Conservation (phyloP, 2,113 vertebrate genomes). For the Phrynosoma blainvillii region DNA sequence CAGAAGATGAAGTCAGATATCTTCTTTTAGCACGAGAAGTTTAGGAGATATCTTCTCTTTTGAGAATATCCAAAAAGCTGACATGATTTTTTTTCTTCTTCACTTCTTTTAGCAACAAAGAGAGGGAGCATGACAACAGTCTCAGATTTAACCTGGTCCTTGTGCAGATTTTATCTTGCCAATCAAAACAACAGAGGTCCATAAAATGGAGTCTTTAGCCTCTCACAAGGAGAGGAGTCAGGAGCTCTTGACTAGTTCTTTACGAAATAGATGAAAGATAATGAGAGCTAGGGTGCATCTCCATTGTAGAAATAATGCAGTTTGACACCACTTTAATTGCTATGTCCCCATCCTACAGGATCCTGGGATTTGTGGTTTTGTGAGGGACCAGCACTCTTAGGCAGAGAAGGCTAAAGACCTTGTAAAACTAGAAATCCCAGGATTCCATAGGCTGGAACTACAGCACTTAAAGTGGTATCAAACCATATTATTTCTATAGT, state of each 20-base stretch:
- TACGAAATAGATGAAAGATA: neutral
- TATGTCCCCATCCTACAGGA: too few relatives aligned
- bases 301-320: too few relatives aligned
- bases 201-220: slow-evolving; percentile 11
- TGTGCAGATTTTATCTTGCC: slow-evolving; percentile 12
- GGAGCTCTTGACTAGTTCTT: slow-evolving; percentile 27
- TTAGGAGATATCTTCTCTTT: slow-evolving; percentile 22
- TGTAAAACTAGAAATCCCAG: neutral
- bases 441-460: too few relatives aligned
- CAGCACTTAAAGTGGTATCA: too few relatives aligned
- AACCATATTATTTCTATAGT: too few relatives aligned
- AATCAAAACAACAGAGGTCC: neutral
- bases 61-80: slow-evolving; percentile 41
- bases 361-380: too few relatives aligned
- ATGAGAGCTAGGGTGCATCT: too few relatives aligned
- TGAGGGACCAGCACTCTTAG: too few relatives aligned
- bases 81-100: neutral
- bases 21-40: slow-evolving; percentile 22
- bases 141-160: slow-evolving; percentile 3
- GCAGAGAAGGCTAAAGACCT: too few relatives aligned
- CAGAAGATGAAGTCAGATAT: slow-evolving; percentile 45
- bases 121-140: slow-evolving; percentile 34
- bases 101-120: neutral
- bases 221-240: neutral
- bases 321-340: too few relatives aligned